Evolutionary conservation across 2,888 invertebrate genomes (phyloP), one percentile per base, ranked within the genome.

Genomic region (Diplazon laetatorius): DNA sequence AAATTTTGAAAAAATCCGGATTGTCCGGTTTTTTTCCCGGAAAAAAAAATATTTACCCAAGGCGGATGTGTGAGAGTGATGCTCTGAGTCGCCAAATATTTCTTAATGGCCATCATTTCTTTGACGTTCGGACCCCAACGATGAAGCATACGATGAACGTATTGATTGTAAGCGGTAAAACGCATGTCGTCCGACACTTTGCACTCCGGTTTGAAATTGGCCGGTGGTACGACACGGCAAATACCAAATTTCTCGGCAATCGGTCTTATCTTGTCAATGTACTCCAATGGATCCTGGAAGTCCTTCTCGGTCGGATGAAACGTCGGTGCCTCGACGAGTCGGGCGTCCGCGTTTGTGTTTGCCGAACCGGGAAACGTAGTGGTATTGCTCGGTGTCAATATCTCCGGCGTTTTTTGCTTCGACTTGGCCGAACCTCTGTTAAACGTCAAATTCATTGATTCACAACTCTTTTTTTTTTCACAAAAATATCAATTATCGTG

Each of bases 41-140:
- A n/a, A n/a, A n/a, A n/a, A n/a, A n/a, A n/a, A n/a, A 57, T 12
- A 52, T 50, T 92, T 92, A 96, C 96, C 94, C 95, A 94, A 0
- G 98, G 97, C 1, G 95, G 94, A 85, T 95, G 94, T 35, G 93
- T 94, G 83, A 96, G 93, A 0, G 93, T 93, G 2, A 96, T 95
- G 82, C 94, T 95, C 86, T 97, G 96, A 0, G 95, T 95, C 0
- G 95, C 94, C 76, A 97, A 91, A 89, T 96, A 95, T 83, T 96
- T 95, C 84, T 94, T 95, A 60, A 98, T 97, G 6, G 97, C 96
- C 89, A 95, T 95, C 88, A 97, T 92, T 89, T 97, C 96, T 82
- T 95, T 94, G 0, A 96, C 95, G 84, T 96, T 97, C 0, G 96
- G 95, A 0, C 98, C 98, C 97, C 97, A 98, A 37, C 98, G 94